Conservation (phyloP, 2,888 invertebrate genomes). For the Campoletis raptor region DNA sequence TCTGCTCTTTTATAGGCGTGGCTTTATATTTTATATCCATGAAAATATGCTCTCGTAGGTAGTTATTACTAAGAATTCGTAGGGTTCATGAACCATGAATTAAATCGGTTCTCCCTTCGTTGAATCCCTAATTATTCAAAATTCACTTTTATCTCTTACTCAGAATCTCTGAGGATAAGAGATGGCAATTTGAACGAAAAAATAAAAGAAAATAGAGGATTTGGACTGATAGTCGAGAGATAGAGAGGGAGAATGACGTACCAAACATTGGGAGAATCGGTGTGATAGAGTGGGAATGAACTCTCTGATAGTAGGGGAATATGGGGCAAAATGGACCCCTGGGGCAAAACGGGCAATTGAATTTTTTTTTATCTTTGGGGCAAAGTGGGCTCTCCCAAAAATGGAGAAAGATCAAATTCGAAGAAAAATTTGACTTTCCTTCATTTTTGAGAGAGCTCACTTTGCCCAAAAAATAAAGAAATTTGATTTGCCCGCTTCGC, state of each 20-base stretch:
- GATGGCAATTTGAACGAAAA: too few relatives aligned
- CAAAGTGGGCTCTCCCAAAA: too few relatives aligned
- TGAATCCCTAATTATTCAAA: neutral
- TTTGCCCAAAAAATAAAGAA: too few relatives aligned
- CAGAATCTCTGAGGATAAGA: neutral
- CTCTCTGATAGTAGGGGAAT: constrained; percentile 7
- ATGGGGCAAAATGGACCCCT: too few relatives aligned
- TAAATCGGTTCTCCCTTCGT: neutral
- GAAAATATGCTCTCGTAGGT: neutral
- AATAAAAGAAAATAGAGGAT: neutral
- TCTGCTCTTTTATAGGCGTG: neutral
- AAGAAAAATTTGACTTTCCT: too few relatives aligned
- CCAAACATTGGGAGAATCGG: neutral
- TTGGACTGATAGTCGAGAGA: neutral
- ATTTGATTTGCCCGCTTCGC: too few relatives aligned
- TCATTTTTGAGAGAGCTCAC: too few relatives aligned
- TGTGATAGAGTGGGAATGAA: neutral
- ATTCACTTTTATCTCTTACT: neutral
- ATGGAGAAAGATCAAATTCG: too few relatives aligned
- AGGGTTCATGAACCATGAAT: neutral
- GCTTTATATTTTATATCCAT: neutral
- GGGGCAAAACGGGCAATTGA: too few relatives aligned
- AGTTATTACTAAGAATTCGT: neutral
- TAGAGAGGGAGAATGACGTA: neutral
- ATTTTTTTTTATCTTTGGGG: too few relatives aligned